A percentile compares a stretch with the other conserved stretches of the same genome.
These are phyloP conservation scores for Spicauda simplicius DNA, from an alignment of 2,888 invertebrate species.

Conservation along the genomic window DNA sequence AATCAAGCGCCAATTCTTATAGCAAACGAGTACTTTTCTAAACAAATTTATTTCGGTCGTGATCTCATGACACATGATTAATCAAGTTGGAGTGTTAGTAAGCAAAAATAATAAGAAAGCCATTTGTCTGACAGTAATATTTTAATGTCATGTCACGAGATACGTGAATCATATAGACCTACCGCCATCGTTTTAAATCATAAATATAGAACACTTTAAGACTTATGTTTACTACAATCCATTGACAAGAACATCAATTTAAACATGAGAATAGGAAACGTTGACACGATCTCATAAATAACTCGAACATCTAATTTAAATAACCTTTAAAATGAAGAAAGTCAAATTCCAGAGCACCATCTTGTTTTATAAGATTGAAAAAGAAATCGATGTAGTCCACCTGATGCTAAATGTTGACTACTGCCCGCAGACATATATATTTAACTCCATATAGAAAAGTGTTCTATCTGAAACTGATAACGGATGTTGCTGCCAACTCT, in stretches of 20 bases:
- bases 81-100: not conserved
- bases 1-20: not conserved
- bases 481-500: not conserved
- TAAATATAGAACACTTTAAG: constrained; percentile 17
- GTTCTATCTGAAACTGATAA: too few species aligned
- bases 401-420: too few species aligned
- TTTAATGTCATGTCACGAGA: constrained; percentile 20
- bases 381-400: too few species aligned
- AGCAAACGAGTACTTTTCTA: not conserved
- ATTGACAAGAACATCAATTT: constrained; percentile 18
- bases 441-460: too few species aligned
- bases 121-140: not conserved
- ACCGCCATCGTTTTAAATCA: constrained; percentile 13
- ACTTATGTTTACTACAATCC: constrained; percentile 6
- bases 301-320: constrained; percentile 25
- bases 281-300: constrained; percentile 26
- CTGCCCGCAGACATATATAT: too few species aligned
- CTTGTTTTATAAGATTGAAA: too few species aligned
- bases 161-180: constrained; percentile 1
- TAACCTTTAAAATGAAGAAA: constrained; percentile 17
- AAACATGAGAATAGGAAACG: constrained; percentile 17
- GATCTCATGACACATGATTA: constrained; percentile 2
- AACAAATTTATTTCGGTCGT: not conserved
- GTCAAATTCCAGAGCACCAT: constrained; percentile 8
- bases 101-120: not conserved